phyloP scores from a whole-genome alignment of 2,797 vertebrate genomes.

The Karalla daura region DNA sequence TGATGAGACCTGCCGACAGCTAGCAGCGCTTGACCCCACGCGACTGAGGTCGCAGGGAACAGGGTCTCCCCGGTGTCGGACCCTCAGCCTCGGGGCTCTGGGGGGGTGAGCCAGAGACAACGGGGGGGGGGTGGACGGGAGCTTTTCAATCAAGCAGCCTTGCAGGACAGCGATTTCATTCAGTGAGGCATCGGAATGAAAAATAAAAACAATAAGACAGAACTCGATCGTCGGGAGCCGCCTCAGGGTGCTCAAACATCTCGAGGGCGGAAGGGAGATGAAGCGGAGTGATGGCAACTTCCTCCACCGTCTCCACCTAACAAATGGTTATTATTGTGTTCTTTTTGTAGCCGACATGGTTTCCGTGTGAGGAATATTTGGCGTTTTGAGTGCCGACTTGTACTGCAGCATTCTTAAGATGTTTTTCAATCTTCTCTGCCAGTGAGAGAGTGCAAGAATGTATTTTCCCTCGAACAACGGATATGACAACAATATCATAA shows the following conservation, averaged over 20 bases:
- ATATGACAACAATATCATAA: slow-evolving; percentile 34
- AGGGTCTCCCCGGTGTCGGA: slow-evolving; percentile 60
- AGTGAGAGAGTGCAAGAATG: slow-evolving; percentile 32
- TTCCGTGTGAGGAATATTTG: slow-evolving; percentile 16
- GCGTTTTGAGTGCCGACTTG: neutral
- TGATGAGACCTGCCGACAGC: slow-evolving; percentile 84
- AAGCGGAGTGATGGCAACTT: slow-evolving; percentile 53
- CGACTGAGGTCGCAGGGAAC: slow-evolving; percentile 69
- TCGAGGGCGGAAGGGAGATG: slow-evolving; percentile 64
- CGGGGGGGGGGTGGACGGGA: slow-evolving; percentile 41
- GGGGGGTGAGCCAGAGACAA: slow-evolving; percentile 52
- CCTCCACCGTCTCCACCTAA: slow-evolving; percentile 58
- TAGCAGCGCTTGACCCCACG: slow-evolving; percentile 77
- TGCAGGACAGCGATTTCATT: slow-evolving; percentile 74
- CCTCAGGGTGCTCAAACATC: slow-evolving; percentile 68
- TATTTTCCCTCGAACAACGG: slow-evolving; percentile 24
- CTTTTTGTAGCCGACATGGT: slow-evolving; percentile 12
- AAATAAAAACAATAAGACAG: slow-evolving; percentile 79
- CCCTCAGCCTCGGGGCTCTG: slow-evolving; percentile 60
- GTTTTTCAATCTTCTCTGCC: slow-evolving; percentile 4
- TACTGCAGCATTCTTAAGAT: neutral
- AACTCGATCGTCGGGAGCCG: slow-evolving; percentile 76
- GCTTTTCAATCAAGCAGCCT: slow-evolving; percentile 79
- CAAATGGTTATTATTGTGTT: slow-evolving; percentile 38
- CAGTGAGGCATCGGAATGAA: slow-evolving; percentile 57